Evolutionary conservation across 2,797 vertebrate species (phyloP), one percentile per base, ranked within the genome.

Genomic region (Tragopan temminckii): DNA sequence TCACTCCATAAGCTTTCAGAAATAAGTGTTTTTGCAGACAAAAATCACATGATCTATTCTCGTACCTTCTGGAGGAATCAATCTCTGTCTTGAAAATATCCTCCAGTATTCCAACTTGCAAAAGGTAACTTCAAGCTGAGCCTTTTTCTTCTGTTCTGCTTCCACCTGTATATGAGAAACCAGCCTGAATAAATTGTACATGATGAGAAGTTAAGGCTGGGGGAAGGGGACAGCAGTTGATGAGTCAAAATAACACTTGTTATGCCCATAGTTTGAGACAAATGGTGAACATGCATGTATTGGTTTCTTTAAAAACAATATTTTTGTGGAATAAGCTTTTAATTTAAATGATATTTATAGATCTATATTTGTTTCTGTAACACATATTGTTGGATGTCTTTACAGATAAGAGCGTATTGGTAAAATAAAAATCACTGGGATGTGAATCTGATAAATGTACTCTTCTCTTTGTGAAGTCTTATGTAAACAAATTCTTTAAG

Each of bases 401-500:
- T 85, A 45, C 29, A 59, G 42, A 25, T 33, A 76, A 84, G 36
- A 81, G 40, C 46, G 61, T 25, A 16, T 18, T 52, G 78, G 20
- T 53, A 58, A 75, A 50, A 31, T 66, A 75, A 58, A 75, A 50
- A n/a, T 66, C 64, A 50, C 40, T 68, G 13, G 13, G 5, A 62
- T 79, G 13, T 67, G 57, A 80, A 52, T 67, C 35, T 67, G 48
- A 62, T 43, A 40, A 61, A 67, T 68, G 48, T 74, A 4, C 24
- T 88, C 15, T 69, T 76, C 43, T 86, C 21, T 88, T 81, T 74
- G 43, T 33, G 14, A 64, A 69, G 13, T 69, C 77, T 70, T 76
- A n/a, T 40, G 6, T 63, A 82, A 94, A 61, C 9, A 17, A 64
- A 79, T 72, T 88, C 13, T 78, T 78, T 58, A 68, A 75, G 67